Evolutionary conservation across 1,140 invertebrate species (phyloP).

Genomic region (Argopecten irradians): DNA sequence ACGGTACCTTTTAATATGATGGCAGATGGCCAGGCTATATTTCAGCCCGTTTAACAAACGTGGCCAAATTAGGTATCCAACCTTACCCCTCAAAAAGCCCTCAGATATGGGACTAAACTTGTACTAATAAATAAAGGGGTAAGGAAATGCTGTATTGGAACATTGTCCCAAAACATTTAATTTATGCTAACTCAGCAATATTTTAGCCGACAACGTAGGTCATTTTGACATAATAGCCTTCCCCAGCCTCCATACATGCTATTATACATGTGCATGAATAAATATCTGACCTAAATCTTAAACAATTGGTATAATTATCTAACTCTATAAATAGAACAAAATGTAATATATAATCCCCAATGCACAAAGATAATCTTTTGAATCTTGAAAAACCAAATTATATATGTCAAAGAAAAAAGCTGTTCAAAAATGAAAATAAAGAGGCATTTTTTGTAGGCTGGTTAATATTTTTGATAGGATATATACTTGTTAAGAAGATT

Average conservation of each 20-base stretch:
- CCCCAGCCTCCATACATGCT: not conserved
- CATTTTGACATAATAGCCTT: not conserved
- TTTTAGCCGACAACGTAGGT: not conserved
- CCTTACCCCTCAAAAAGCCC: not conserved
- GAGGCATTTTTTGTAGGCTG: no score
- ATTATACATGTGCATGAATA: not conserved
- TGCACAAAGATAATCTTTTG: not conserved
- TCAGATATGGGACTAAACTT: not conserved
- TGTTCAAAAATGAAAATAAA: no score
- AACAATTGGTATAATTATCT: not conserved
- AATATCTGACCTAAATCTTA: not conserved
- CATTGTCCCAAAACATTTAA: not conserved
- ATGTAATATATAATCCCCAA: not conserved
- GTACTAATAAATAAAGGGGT: no score
- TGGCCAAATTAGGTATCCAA: not conserved
- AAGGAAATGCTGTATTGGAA: no score
- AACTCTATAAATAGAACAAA: not conserved
- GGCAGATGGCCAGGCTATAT: conserved; percentile 3
- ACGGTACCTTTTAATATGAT: not conserved
- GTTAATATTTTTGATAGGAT: no score
- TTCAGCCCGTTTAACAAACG: not conserved
- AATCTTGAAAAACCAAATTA: not conserved
- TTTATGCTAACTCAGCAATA: not conserved
- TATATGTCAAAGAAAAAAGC: no score
- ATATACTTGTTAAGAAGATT: no score